Conservation (phyloP, 2,888 invertebrate species). For the Oxytorus armatus region DNA sequence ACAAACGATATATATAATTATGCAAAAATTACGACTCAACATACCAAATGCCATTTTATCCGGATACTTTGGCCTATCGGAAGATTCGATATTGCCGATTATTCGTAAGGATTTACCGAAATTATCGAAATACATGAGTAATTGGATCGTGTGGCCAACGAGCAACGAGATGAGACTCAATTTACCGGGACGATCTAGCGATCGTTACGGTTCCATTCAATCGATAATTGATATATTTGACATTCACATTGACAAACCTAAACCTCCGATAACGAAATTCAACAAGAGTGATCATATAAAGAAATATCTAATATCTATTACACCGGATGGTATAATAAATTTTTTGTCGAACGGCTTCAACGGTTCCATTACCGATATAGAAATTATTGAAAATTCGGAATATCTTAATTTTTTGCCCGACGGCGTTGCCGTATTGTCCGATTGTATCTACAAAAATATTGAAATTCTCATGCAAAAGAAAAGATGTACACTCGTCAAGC, state of each 20-base stretch:
- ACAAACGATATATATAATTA: background rate
- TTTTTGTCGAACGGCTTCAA: constrained; percentile 40
- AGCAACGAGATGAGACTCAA: background rate
- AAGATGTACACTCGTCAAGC: background rate
- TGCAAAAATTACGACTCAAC: constrained; percentile 20
- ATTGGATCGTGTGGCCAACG: constrained; percentile 24
- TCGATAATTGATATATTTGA: constrained; percentile 55
- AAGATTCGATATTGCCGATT: background rate
- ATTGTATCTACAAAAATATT: background rate
- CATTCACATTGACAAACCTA: constrained; percentile 32
- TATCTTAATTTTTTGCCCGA: constrained; percentile 30
- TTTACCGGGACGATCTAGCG: background rate
- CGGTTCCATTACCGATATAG: constrained; percentile 31
- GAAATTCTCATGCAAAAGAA: constrained; percentile 3
- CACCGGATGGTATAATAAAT: constrained; percentile 51
- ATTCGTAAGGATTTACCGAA: background rate
- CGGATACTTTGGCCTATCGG: constrained; percentile 1
- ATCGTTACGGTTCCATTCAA: background rate
- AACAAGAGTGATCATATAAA: constrained; percentile 23
- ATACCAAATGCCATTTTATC: constrained; percentile 1
- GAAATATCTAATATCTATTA: constrained; percentile 54
- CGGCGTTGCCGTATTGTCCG: constrained; percentile 7
- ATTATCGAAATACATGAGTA: background rate
- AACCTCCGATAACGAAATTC: background rate
- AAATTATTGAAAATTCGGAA: constrained; percentile 44